A percentile compares a stretch with the other conserved stretches of the same genome.
Evolutionary conservation across 2,888 invertebrate species (phyloP).

Genomic region (Drosophila niveifrons): DNA sequence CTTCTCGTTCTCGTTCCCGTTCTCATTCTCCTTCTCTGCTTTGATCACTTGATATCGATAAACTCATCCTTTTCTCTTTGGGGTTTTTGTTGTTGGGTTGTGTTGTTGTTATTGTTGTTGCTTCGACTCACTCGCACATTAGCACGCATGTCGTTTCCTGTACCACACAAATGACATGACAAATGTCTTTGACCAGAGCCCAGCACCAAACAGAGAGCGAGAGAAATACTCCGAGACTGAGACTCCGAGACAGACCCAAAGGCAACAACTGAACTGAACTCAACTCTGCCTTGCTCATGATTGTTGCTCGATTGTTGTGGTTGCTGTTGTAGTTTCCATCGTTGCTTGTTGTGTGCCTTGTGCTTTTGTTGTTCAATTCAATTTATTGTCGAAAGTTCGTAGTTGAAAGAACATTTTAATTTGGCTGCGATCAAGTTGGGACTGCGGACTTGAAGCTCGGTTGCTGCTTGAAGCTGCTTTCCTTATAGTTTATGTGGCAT

Average conservation of each 20-base stretch:
- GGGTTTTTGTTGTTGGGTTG: conserved; percentile 3
- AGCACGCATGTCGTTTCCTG: conserved; percentile 78
- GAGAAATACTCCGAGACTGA: not conserved
- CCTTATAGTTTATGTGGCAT: conserved; percentile 78
- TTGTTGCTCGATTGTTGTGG: conserved; percentile 23
- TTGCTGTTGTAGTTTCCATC: conserved; percentile 9
- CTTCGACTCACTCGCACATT: conserved; percentile 59
- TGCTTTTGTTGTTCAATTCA: conserved; percentile 79
- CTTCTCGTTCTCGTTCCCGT: not conserved
- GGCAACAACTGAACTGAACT: conserved; percentile 37
- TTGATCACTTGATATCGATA: conserved; percentile 73
- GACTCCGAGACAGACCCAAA: conserved; percentile 50
- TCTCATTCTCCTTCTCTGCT: conserved; percentile 11
- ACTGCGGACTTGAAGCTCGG: conserved; percentile 1
- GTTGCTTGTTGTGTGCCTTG: conserved; percentile 25
- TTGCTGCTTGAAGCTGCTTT: conserved; percentile 55
- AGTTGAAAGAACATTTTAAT: conserved; percentile 85
- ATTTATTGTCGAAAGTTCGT: conserved; percentile 84
- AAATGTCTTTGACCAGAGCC: conserved; percentile 79
- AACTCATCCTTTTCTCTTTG: conserved; percentile 61
- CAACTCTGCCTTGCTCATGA: conserved; percentile 23
- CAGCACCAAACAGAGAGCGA: conserved; percentile 23
- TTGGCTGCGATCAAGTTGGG: conserved; percentile 63
- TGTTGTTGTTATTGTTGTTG: conserved; percentile 4
- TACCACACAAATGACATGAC: conserved; percentile 83